Evolutionary conservation across 2,888 invertebrate species (phyloP), one percentile per base, ranked within the genome.

Genomic region (Drosophila seclusa): DNA sequence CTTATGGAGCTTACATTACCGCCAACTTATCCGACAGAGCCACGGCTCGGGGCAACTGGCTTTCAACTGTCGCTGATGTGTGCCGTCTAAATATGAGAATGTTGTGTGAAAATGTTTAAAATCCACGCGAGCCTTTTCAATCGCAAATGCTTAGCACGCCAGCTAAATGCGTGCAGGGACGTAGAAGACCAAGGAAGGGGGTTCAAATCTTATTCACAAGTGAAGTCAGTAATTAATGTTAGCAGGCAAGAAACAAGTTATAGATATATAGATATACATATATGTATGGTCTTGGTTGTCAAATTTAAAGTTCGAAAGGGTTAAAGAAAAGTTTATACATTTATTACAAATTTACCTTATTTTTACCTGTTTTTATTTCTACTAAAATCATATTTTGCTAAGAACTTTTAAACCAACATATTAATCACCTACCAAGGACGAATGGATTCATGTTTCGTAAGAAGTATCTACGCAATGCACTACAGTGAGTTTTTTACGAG

Each of bases 21-120:
- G 82, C 85, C 77, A 68, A 61, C 59, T 65, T 42, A 24, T 58
- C 65, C 29, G 32, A 29, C 34, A 45, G 45, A 24, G 53, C 13
- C 31, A 11, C 10, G n/a, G 40, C 42, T 21, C 45, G 42, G 45
- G 45, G 55, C 40, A 59, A 62, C 63, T 66, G 59, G 62, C 65
- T 62, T 73, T 77, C 68, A 57, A 65, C 64, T 76, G 83, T 73
- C 72, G 82, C 67, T 87, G 87, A 90, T 86, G 85, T 81, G 85
- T 84, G 89, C 89, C 90, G 85, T 90, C 85, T 89, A 85, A 85
- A 85, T 85, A 90, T 90, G 85, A 85, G 90, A 90, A 85, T 88
- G 90, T 90, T 85, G 85, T 85, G 85, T 85, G 85, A 85, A 85
- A 85, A 85, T 87, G 89, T 90, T 87, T 90, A 82, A 90, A 87